Conservation (phyloP, 2,888 invertebrate genomes). For the Cephalotes varians region DNA sequence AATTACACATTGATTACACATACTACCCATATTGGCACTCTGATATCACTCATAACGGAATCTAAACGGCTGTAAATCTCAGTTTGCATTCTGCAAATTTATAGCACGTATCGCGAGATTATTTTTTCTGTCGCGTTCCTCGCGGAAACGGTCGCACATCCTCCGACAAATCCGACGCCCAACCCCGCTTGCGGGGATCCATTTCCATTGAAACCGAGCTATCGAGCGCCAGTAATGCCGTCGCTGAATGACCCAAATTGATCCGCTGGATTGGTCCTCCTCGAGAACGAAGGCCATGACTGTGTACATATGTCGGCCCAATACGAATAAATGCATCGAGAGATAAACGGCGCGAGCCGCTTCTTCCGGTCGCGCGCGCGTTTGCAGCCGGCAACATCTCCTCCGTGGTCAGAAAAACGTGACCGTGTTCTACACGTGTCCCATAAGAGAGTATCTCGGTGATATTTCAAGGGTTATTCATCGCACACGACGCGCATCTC, state of each 20-base stretch:
- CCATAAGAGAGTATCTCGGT: constrained; percentile 59
- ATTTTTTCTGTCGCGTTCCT: background rate
- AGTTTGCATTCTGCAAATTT: background rate
- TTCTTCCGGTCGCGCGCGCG: constrained; percentile 33
- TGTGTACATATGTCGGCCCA: background rate
- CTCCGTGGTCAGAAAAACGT: constrained; percentile 59
- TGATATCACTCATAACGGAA: background rate
- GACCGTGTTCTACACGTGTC: constrained; percentile 59
- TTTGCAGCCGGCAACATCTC: constrained; percentile 46
- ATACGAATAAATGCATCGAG: constrained; percentile 26
- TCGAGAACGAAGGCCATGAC: constrained; percentile 1
- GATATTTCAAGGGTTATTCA: constrained; percentile 74
- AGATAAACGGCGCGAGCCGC: constrained; percentile 20
- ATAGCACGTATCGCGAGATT: background rate
- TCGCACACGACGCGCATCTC: constrained; percentile 51
- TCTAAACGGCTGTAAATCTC: background rate
- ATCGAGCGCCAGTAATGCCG: constrained; percentile 10
- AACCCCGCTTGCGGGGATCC: constrained; percentile 1
- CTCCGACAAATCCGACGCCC: constrained; percentile 18
- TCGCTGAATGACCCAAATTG: constrained; percentile 23
- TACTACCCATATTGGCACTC: background rate
- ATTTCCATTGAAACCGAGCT: constrained; percentile 40
- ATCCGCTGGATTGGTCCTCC: background rate
- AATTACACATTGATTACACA: background rate
- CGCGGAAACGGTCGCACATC: background rate